Conservation (phyloP, 2,113 vertebrate species). For the Salvelinus sp. region DNA sequence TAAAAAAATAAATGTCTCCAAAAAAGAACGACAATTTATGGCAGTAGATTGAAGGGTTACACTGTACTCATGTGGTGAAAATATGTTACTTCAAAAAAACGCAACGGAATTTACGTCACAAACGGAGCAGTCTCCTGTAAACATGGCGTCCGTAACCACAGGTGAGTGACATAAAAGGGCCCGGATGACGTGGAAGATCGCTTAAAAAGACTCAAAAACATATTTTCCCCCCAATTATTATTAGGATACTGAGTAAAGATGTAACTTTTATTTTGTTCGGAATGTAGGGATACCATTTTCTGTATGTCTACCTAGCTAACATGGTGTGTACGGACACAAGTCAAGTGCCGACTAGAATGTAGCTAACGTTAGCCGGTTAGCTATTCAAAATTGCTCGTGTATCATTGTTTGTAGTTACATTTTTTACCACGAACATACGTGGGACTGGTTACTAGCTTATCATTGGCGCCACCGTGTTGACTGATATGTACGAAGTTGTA, state of each 20-base stretch:
- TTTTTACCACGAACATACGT: too few relatives aligned
- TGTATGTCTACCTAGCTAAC: neutral
- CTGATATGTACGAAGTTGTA: too few relatives aligned
- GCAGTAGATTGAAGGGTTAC: neutral
- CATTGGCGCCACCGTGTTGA: too few relatives aligned
- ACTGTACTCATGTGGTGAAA: slow-evolving; percentile 50
- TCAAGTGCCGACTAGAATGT: too few relatives aligned
- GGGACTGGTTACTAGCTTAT: too few relatives aligned
- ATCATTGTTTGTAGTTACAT: too few relatives aligned
- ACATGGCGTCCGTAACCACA: slow-evolving; percentile 80
- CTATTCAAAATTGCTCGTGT: too few relatives aligned
- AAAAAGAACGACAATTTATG: too few relatives aligned
- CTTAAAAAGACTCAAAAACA: neutral
- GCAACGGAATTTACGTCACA: slow-evolving; percentile 57
- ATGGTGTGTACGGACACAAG: too few relatives aligned
- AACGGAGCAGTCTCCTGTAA: slow-evolving; percentile 28
- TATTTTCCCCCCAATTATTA: neutral
- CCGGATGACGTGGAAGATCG: slow-evolving; percentile 3
- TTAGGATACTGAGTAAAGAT: neutral
- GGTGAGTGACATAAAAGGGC: slow-evolving; percentile 65
- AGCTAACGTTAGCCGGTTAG: too few relatives aligned
- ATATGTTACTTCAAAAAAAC: neutral
- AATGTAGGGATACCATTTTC: neutral
- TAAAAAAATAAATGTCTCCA: too few relatives aligned
- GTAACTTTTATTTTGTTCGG: neutral